phyloP scores from a whole-genome alignment of 2,888 invertebrate genomes.

The Melieria picta region DNA sequence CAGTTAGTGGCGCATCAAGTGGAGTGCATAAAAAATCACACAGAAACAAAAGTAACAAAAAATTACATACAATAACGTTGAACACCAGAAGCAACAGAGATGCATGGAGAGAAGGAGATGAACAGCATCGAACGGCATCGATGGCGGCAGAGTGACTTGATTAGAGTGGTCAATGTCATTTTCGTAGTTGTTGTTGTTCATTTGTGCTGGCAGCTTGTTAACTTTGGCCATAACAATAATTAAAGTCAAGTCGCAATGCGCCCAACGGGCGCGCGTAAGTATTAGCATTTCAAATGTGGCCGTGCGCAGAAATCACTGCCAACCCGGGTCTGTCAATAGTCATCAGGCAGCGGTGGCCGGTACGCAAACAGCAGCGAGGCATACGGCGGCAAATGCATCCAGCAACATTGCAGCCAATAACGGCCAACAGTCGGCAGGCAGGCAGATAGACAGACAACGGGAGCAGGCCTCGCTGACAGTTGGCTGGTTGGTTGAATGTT shows the following conservation, averaged over 20 bases:
- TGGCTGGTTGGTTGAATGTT: no score
- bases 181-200: not conserved
- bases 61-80: no score
- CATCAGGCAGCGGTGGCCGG: no score
- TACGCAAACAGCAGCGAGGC: no score
- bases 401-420: no score
- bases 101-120: not conserved
- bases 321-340: conserved; percentile 12
- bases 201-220: conserved; percentile 53
- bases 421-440: no score
- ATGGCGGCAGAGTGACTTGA: not conserved
- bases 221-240: conserved; percentile 63
- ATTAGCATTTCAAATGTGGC: conserved; percentile 60
- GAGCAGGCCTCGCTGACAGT: no score
- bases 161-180: conserved; percentile 17
- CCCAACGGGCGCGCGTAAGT: conserved; percentile 53
- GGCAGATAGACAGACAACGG: no score
- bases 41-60: no score
- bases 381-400: no score
- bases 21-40: no score
- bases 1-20: no score
- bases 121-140: not conserved
- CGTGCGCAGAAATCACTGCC: conserved; percentile 37
- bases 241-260: conserved; percentile 62
- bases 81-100: not conserved